phyloP scores from a whole-genome alignment of 2,888 invertebrate species.

The Danaus chrysippus region DNA sequence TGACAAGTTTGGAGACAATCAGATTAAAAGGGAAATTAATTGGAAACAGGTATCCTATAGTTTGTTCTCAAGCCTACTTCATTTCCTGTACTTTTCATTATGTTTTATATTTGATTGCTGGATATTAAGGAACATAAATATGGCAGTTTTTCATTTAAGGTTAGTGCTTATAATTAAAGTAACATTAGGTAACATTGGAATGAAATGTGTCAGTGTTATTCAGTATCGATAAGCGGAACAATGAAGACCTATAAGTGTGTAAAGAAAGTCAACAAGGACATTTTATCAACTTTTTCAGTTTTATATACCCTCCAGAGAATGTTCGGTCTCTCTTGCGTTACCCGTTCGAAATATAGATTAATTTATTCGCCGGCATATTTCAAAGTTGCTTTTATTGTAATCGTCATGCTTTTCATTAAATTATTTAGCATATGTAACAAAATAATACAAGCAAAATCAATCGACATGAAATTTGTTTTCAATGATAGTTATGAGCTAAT shows the following conservation, averaged over 20 bases:
- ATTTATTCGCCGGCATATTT: slow-evolving; percentile 13
- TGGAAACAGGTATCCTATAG: neutral
- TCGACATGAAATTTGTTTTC: slow-evolving; percentile 4
- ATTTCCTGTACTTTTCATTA: too few relatives aligned
- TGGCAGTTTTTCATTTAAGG: too few relatives aligned
- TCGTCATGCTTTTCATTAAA: slow-evolving; percentile 8
- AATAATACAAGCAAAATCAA: slow-evolving; percentile 6
- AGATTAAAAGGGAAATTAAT: too few relatives aligned
- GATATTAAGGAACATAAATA: too few relatives aligned
- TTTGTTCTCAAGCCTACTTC: neutral
- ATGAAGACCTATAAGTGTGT: slow-evolving; percentile 12
- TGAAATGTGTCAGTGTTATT: too few relatives aligned
- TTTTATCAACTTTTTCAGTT: too few relatives aligned
- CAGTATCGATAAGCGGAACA: neutral
- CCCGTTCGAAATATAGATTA: slow-evolving; percentile 11
- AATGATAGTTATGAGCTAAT: neutral
- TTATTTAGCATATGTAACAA: slow-evolving; percentile 14
- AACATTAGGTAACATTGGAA: too few relatives aligned
- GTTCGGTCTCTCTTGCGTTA: slow-evolving; percentile 21
- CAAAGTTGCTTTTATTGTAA: slow-evolving; percentile 9
- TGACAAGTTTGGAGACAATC: too few relatives aligned
- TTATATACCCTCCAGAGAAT: slow-evolving; percentile 16
- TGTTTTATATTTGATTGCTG: too few relatives aligned
- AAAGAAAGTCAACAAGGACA: too few relatives aligned
- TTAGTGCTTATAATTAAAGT: too few relatives aligned